phyloP scores from a whole-genome alignment of 2,113 vertebrate species.

The Solea senegalensis region DNA sequence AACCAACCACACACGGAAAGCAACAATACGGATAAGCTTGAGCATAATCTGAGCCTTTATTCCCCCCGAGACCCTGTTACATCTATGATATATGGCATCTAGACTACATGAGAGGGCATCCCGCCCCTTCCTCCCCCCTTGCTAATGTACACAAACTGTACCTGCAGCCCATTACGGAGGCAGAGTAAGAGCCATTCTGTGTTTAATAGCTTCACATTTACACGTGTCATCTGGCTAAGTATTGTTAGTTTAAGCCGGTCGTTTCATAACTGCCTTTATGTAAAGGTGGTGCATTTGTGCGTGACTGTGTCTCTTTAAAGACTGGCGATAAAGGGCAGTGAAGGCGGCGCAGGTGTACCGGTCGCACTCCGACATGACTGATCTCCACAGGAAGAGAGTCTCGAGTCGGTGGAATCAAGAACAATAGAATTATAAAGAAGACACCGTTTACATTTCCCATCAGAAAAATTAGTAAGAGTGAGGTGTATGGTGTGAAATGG shows the following conservation, averaged over 20 bases:
- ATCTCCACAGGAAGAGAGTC: constrained; percentile 70
- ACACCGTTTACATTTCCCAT: constrained; percentile 73
- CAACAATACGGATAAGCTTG: constrained; percentile 37
- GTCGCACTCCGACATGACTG: constrained; percentile 43
- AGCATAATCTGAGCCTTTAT: constrained; percentile 31
- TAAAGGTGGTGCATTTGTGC: constrained; percentile 26
- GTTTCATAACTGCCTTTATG: constrained; percentile 63
- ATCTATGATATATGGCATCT: constrained; percentile 57
- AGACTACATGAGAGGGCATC: constrained; percentile 35
- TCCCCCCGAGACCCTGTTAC: constrained; percentile 45
- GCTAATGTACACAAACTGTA: constrained; percentile 67
- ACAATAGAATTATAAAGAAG: constrained; percentile 56
- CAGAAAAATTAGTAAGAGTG: constrained; percentile 36
- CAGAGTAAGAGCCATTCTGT: constrained; percentile 55
- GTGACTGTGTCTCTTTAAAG: constrained; percentile 26
- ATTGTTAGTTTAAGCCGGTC: constrained; percentile 62
- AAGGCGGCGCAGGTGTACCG: neutral
- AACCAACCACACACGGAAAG: constrained; percentile 42
- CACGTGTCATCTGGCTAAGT: constrained; percentile 52
- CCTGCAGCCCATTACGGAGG: constrained; percentile 62
- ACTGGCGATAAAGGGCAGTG: constrained; percentile 21
- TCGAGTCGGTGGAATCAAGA: constrained; percentile 68
- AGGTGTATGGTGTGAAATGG: constrained; percentile 4
- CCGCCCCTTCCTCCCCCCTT: constrained; percentile 21
- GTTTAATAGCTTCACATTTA: constrained; percentile 62